These are phyloP conservation scores for Leucoraja erinaceus DNA, from an alignment of 2,113 vertebrate genomes.

Conservation along the genomic window DNA sequence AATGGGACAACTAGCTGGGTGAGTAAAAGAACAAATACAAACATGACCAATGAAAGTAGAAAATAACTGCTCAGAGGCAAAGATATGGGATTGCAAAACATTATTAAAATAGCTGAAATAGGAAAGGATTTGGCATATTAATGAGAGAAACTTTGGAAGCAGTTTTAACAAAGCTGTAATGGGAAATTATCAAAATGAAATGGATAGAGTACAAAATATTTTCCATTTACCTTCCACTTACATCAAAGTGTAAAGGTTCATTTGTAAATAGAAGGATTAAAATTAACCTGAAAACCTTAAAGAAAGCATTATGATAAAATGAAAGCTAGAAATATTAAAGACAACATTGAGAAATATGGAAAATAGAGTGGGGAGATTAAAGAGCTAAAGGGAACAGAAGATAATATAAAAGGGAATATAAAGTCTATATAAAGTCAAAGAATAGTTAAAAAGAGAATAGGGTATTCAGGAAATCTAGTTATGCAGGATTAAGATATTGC, in stretches of 20 bases:
- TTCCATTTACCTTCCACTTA: neutral
- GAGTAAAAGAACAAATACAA: neutral
- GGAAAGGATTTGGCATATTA: neutral
- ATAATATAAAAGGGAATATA: conserved; percentile 19
- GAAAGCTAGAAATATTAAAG: neutral
- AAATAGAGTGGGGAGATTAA: neutral
- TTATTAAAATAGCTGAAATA: neutral
- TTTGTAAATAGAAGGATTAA: neutral
- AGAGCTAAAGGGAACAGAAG: neutral
- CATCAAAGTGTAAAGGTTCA: neutral
- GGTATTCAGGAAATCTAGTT: neutral
- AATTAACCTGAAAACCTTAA: conserved; percentile 5
- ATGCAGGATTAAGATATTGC: conserved; percentile 8
- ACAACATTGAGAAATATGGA: neutral
- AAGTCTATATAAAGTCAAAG: conserved; percentile 1
- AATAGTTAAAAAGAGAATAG: conserved; percentile 11
- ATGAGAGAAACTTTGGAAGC: neutral
- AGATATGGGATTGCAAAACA: neutral
- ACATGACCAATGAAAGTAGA: neutral
- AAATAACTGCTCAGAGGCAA: neutral
- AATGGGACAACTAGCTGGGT: neutral
- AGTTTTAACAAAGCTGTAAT: neutral
- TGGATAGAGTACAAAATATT: neutral
- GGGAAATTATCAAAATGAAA: neutral
- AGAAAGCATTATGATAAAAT: neutral